Conservation (phyloP, 2,797 vertebrate genomes). For the Caiman crocodilus region DNA sequence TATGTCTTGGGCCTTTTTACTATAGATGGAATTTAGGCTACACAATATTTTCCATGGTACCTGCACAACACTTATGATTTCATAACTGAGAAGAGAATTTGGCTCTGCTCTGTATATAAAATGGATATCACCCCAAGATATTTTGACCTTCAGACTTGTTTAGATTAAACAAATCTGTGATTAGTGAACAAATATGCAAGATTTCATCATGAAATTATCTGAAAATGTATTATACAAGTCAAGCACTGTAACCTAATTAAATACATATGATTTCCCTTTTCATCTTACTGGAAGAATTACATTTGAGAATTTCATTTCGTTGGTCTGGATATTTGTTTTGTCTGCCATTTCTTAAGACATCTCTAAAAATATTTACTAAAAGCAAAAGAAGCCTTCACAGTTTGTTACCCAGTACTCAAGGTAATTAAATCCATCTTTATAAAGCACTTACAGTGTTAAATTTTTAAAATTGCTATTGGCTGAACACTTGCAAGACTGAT, state of each 20-base stretch:
- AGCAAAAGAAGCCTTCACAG: constrained; percentile 35
- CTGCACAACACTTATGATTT: background rate
- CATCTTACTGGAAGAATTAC: background rate
- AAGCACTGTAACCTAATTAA: background rate
- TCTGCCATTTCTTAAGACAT: constrained; percentile 10
- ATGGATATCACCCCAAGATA: background rate
- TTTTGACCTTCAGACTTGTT: background rate
- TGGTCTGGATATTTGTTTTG: constrained; percentile 6
- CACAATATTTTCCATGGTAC: fast-evolving
- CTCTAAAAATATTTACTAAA: constrained; percentile 27
- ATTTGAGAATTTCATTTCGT: background rate
- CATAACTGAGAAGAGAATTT: background rate
- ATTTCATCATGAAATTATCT: background rate
- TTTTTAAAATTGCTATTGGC: constrained; percentile 62
- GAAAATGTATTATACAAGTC: background rate
- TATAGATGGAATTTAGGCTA: background rate
- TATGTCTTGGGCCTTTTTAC: background rate
- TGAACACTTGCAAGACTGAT: constrained; percentile 48
- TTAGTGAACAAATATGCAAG: background rate
- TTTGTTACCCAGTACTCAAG: constrained; percentile 52
- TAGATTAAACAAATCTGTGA: background rate
- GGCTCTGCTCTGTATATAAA: fast-evolving
- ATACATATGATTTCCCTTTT: background rate
- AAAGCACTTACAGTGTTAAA: constrained; percentile 38
- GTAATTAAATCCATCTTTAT: constrained; percentile 52